Base-by-base conservation (phyloP, 1,140 invertebrate species). In the Drosophila serrata region DNA sequence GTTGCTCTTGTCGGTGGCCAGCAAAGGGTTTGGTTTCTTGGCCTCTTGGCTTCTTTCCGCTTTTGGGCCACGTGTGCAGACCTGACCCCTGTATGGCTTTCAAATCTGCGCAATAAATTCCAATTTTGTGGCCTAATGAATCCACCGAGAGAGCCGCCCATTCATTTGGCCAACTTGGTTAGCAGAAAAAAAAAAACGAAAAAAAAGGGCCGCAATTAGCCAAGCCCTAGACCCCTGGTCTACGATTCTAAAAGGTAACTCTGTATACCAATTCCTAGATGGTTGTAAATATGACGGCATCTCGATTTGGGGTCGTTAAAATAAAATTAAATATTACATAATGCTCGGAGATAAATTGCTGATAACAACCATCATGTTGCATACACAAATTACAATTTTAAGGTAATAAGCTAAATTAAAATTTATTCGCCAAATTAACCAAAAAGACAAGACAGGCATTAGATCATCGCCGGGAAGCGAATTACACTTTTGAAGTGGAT, bases 91-190 rank as follows among this genome's bases (percentile, higher is more conserved):
- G 64, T 68, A 56, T 80, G 82, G 85, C 82, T 86, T 79, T 87
- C 75, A 88, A 87, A 87, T 87, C 79, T 82, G 73, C 67, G 76
- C 84, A 82, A 87, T 88, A 88, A 87, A 87, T 87, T 88, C 77
- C 84, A 80, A 88, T 87, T 87, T 87, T 46, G 67, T 73, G 76
- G 70, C 84, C 85, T 87, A 87, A 87, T 87, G 84, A 82, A 87
- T 87, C 84, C 60, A 69, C 80, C 75, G 42, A 79, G 42, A 79
- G 75, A 84, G 65, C 67, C 65, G 59, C 84, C 84, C 85, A 88
- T 82, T 84, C 60, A 69, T 79, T 86, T 72, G 51, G 72, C 63
- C 79, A 46, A 31, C 49, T 51, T 65, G 27, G 45, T 4, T 35
- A 40, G 69, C 57, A 51, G 40, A 62, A 67, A 75, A 82, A n/a